Evolutionary conservation across 2,888 invertebrate species (phyloP).

Genomic region (Orthosia cruda): DNA sequence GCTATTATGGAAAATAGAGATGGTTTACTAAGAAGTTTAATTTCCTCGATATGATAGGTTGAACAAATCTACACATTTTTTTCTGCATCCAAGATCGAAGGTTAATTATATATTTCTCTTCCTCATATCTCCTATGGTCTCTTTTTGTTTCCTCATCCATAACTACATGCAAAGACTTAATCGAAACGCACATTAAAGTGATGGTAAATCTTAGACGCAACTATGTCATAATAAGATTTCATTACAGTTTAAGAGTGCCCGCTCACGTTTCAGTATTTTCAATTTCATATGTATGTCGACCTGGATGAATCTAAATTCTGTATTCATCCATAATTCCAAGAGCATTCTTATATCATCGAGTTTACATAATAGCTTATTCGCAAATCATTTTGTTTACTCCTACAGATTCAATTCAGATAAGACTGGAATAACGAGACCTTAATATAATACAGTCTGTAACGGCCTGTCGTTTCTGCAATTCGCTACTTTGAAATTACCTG

Average conservation of each 20-base stretch:
- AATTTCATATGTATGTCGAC: constrained; percentile 58
- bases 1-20: not conserved
- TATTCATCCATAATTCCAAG: constrained; percentile 51
- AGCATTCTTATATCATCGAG: constrained; percentile 36
- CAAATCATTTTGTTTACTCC: constrained; percentile 39
- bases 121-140: too few relatives aligned
- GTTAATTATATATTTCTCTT: not conserved
- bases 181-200: constrained; percentile 11
- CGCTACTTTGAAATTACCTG: not conserved
- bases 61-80: not conserved
- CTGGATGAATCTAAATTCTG: constrained; percentile 52
- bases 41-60: not conserved
- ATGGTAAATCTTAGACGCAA: constrained; percentile 16
- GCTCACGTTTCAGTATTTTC: constrained; percentile 61
- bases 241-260: constrained; percentile 43
- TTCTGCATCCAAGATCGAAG: not conserved
- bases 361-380: constrained; percentile 34
- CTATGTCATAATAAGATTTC: constrained; percentile 48
- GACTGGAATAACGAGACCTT: not conserved
- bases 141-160: not conserved
- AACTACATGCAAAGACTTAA: constrained; percentile 25
- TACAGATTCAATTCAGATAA: not conserved
- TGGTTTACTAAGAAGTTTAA: not conserved
- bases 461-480: not conserved
- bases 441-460: not conserved